Conservation (phyloP, 2,797 vertebrate species). For the Danio kyathit region DNA sequence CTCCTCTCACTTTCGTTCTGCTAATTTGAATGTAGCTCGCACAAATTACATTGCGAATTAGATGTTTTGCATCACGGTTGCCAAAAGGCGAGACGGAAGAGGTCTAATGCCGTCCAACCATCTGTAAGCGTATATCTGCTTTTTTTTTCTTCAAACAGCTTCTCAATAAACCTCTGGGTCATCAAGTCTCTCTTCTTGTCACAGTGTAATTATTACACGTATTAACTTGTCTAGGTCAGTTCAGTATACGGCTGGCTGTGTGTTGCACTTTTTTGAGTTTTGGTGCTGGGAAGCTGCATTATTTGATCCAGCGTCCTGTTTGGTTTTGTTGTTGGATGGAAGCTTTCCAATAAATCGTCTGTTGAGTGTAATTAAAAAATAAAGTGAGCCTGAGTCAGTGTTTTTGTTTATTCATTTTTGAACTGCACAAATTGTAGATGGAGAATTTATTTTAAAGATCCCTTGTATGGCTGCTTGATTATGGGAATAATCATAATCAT, state of each 20-base stretch:
- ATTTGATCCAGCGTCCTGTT: not conserved
- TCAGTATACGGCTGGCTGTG: not conserved
- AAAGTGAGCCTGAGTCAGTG: not conserved
- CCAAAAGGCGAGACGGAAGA: not conserved
- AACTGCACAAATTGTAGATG: not conserved
- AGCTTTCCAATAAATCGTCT: slow-evolving; percentile 15
- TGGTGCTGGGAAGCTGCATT: not conserved
- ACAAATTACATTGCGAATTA: slow-evolving; percentile 12
- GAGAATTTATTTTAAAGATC: not conserved
- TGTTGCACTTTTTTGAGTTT: not conserved
- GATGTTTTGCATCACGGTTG: slow-evolving; percentile 9
- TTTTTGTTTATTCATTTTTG: not conserved
- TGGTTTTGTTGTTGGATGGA: not conserved
- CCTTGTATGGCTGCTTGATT: not conserved
- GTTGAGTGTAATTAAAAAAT: slow-evolving; percentile 12
- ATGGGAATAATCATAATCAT: too few species aligned
- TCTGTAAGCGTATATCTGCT: slow-evolving; percentile 6
- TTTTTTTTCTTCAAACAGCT: not conserved
- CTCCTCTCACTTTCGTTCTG: slow-evolving; percentile 2
- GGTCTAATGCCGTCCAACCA: slow-evolving; percentile 13
- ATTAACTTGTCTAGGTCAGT: slow-evolving; percentile 1
- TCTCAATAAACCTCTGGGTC: slow-evolving; percentile 3
- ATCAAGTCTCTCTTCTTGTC: not conserved
- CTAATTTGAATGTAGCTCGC: slow-evolving; percentile 15
- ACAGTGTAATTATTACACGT: not conserved